Base-by-base conservation (phyloP, 2,888 invertebrate species). In the Bellardia pandia region DNA sequence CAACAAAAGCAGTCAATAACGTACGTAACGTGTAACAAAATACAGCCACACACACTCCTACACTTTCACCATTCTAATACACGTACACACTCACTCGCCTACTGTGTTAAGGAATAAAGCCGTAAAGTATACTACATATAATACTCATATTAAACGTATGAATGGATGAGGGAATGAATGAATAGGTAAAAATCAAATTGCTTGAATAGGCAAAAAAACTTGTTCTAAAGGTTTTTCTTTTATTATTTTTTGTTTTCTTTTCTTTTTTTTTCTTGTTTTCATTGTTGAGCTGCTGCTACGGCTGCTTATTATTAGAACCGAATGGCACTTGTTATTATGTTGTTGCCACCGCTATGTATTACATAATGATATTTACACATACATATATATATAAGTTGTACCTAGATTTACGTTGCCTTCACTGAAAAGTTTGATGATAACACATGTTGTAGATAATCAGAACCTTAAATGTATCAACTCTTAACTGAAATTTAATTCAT, bases 141-240 rank as follows among this genome's bases (percentile, higher is more conserved):
- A 30, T 23, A 51, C 48, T 48, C 11, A 58, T 60, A 58, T 33
- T 7, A 87, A 82, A 84, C 82, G 64, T 71, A 60, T 66, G 60
- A 53, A 76, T 40, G 56, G 30, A 40, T 82, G 76, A 71, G 9
- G 45, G 48, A 83, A 72, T 66, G 90, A 91, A 92, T 91, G 91
- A 91, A 91, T 91, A 92, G 92, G 91, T 92, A 92, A 92, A 89
- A 92, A 91, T 85, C 62, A 86, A 89, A 89, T 85, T 89, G 90
- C 89, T 89, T 89, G 87, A 86, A 87, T 90, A 87, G 90, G 89
- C 89, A 89, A 82, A 88, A 88, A 68, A 77, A 62, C 37, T 51
- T 51, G 60, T 75, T 83, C 69, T 78, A 75, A 75, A 78, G 74
- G 74, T 72, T 76, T 51, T 76, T 42, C 64, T 58, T 72, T 60